A percentile compares a stretch with the other conserved stretches of the same genome.
These are phyloP conservation scores for Geotrypetes seraphini DNA, from an alignment of 2,797 vertebrate genomes.

Conservation along the genomic window DNA sequence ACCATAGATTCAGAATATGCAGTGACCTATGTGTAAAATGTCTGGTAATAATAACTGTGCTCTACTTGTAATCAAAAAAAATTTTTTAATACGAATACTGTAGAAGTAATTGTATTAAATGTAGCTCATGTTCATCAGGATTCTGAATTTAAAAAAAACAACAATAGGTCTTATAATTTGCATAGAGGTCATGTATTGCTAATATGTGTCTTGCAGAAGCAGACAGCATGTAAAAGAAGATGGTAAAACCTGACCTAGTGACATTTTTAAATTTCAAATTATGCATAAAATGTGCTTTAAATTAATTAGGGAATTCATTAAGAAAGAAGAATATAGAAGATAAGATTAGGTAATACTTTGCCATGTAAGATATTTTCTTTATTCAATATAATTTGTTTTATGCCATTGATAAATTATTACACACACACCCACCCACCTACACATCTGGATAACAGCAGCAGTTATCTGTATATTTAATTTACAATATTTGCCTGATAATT, in stretches of 20 bases:
- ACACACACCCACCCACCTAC: too few relatives aligned
- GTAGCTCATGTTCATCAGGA: constrained; percentile 45
- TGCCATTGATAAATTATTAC: constrained; percentile 72
- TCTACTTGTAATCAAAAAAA: too few relatives aligned
- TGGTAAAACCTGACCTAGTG: constrained; percentile 72
- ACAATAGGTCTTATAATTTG: constrained; percentile 60
- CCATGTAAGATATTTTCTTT: constrained; percentile 84
- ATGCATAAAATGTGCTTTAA: constrained; percentile 83
- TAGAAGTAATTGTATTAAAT: constrained; percentile 32
- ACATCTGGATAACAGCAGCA: too few relatives aligned
- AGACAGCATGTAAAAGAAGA: constrained; percentile 69
- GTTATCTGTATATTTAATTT: too few relatives aligned
- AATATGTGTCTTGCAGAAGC: constrained; percentile 71
- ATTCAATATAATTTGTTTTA: constrained; percentile 86
- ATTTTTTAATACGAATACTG: background rate
- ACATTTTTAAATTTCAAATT: constrained; percentile 83
- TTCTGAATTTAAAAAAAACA: constrained; percentile 57
- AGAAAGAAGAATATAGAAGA: constrained; percentile 68
- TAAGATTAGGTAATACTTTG: constrained; percentile 65
- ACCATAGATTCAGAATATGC: too few relatives aligned
- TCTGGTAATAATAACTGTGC: too few relatives aligned
- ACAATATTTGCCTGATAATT: too few relatives aligned
- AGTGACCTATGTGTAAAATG: too few relatives aligned
- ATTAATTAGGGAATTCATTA: constrained; percentile 95
- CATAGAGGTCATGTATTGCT: constrained; percentile 78